Percentiles rank a stretch among this genome's conserved stretches.
phyloP scores from a whole-genome alignment of 2,888 invertebrate genomes.

The Geotrupes spiniger region DNA sequence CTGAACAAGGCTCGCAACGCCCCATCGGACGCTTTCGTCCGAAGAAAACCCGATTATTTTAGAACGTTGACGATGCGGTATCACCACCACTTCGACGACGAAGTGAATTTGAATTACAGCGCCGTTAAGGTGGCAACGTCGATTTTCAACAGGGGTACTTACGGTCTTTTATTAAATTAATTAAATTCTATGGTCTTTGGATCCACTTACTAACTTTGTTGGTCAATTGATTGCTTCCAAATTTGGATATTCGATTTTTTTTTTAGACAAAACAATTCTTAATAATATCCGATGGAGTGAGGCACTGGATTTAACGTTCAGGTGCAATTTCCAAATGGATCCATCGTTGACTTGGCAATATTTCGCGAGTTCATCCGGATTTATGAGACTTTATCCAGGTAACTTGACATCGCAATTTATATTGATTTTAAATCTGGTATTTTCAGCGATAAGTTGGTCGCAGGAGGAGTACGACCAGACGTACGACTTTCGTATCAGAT shows the following conservation, averaged over 20 bases:
- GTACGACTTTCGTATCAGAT: slow-evolving; percentile 90
- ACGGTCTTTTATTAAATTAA: neutral
- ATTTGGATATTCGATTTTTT: neutral
- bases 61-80: slow-evolving; percentile 56
- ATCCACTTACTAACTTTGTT: too few relatives aligned
- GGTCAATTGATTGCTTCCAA: too few relatives aligned
- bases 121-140: slow-evolving; percentile 92
- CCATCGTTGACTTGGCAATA: slow-evolving; percentile 96
- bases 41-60: slow-evolving; percentile 52
- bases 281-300: slow-evolving; percentile 95
- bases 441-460: slow-evolving; percentile 69
- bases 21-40: slow-evolving; percentile 8
- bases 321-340: slow-evolving; percentile 78
- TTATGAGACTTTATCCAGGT: slow-evolving; percentile 96
- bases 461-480: slow-evolving; percentile 57
- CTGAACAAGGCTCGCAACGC: neutral
- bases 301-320: slow-evolving; percentile 84
- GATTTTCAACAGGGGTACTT: slow-evolving; percentile 79
- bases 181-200: slow-evolving; percentile 3
- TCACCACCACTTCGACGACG: slow-evolving; percentile 70
- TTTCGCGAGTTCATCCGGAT: slow-evolving; percentile 94
- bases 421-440: slow-evolving; percentile 6
- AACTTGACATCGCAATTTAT: too few relatives aligned
- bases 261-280: slow-evolving; percentile 74
- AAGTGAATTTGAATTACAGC: slow-evolving; percentile 73